A percentile compares a stretch with the other conserved stretches of the same genome.
Evolutionary conservation across 2,888 invertebrate species (phyloP).

Genomic region (Caenorhabditis sp.): DNA sequence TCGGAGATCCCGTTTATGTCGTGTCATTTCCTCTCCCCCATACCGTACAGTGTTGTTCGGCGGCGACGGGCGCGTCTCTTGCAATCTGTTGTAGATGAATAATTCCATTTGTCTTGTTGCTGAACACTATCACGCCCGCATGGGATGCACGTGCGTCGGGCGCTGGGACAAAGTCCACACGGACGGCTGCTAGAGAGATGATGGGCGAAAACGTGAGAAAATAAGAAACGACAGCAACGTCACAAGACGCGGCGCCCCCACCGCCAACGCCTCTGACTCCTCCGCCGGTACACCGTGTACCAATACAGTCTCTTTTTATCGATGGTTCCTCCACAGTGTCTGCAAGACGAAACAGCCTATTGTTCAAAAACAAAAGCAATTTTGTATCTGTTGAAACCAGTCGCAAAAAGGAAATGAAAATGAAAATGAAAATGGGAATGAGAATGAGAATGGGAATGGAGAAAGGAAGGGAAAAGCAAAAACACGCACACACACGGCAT

Average conservation of each 20-base stretch:
- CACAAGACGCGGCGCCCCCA: constrained; percentile 24
- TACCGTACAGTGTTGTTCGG: constrained; percentile 49
- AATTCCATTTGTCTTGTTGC: constrained; percentile 38
- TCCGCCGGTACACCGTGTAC: constrained; percentile 53
- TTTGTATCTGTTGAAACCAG: constrained; percentile 23
- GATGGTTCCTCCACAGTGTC: constrained; percentile 50
- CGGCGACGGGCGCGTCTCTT: constrained; percentile 24
- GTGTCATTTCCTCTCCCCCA: constrained; percentile 7
- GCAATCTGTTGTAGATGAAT: constrained; percentile 53
- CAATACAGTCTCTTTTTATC: constrained; percentile 27
- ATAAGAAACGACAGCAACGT: constrained; percentile 51
- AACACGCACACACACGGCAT: neutral
- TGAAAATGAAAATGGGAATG: no score
- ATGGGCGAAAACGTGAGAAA: constrained; percentile 53
- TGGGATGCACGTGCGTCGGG: constrained; percentile 64
- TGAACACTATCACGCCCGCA: constrained; percentile 43
- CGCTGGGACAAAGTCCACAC: constrained; percentile 65
- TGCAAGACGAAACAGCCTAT: constrained; percentile 21
- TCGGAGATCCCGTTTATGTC: constrained; percentile 49
- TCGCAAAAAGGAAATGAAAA: no score
- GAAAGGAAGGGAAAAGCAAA: no score
- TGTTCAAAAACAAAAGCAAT: constrained; percentile 22
- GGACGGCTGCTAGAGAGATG: constrained; percentile 28
- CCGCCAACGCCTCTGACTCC: constrained; percentile 18
- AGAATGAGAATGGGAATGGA: no score